These are phyloP conservation scores for Drosophila albomicans DNA, from an alignment of 1,140 invertebrate genomes.

Conservation along the genomic window DNA sequence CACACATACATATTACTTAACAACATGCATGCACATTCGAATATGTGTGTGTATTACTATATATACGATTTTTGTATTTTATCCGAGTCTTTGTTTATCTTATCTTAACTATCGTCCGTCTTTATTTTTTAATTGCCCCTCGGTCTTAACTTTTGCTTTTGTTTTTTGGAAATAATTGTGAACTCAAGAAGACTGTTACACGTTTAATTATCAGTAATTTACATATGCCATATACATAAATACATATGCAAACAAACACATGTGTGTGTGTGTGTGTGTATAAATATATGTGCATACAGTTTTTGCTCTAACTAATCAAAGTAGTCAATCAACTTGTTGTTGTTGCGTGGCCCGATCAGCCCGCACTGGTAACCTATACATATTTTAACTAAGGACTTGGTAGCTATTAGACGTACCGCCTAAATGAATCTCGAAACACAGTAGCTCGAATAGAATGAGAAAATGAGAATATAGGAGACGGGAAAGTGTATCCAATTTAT, in stretches of 20 bases:
- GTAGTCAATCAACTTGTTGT: constrained; percentile 75
- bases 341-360: constrained; percentile 39
- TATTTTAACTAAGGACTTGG: constrained; percentile 81
- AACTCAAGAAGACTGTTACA: constrained; percentile 80
- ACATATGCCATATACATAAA: constrained; percentile 31
- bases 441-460: constrained; percentile 37
- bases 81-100: constrained; percentile 7
- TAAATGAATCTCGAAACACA: constrained; percentile 66
- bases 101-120: constrained; percentile 15
- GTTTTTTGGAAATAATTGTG: constrained; percentile 57
- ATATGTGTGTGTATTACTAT: constrained; percentile 16
- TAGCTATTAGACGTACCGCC: constrained; percentile 72
- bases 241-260: background rate
- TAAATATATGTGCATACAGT: constrained; percentile 52
- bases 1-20: constrained; percentile 51
- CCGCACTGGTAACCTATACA: constrained; percentile 74
- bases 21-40: background rate
- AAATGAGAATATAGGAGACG: constrained; percentile 7
- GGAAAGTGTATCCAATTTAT: constrained; percentile 37
- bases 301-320: constrained; percentile 74
- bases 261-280: constrained; percentile 8
- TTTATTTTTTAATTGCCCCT: background rate
- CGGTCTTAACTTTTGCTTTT: constrained; percentile 41
- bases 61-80: constrained; percentile 38
- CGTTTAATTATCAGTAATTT: constrained; percentile 80